A percentile compares a stretch with the other conserved stretches of the same genome.
Evolutionary conservation across 2,113 vertebrate species (phyloP).

Genomic region (Marmota monax): DNA sequence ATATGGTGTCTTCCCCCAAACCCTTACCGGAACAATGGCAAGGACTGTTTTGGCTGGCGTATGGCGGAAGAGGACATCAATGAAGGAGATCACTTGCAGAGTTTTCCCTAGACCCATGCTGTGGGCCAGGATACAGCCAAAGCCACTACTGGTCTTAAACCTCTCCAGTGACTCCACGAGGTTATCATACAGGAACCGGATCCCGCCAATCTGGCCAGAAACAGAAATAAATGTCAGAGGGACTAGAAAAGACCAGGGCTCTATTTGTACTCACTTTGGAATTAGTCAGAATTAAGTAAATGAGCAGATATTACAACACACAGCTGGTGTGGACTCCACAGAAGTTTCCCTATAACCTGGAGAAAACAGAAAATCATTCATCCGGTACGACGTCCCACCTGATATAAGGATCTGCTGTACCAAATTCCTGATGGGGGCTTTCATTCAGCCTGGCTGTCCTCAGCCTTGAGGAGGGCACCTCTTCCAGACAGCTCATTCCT

Average conservation of each 20-base stretch:
- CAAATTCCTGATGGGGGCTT: background rate
- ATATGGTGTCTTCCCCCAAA: background rate
- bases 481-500: background rate
- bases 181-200: slow-evolving; percentile 98
- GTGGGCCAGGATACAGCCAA: slow-evolving; percentile 98
- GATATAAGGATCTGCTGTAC: background rate
- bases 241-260: slow-evolving; percentile 45
- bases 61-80: slow-evolving; percentile 96
- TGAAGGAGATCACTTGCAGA: slow-evolving; percentile 98
- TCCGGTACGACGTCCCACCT: background rate
- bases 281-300: slow-evolving; percentile 12
- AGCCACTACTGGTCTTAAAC: slow-evolving; percentile 97
- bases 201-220: slow-evolving; percentile 94
- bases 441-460: background rate
- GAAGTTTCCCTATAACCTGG: background rate
- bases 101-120: slow-evolving; percentile 99
- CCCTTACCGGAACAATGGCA: slow-evolving; percentile 97
- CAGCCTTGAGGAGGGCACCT: background rate
- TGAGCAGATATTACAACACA: background rate
- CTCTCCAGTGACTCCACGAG: slow-evolving; percentile 97
- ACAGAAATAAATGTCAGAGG: slow-evolving; percentile 62
- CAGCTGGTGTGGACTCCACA: background rate
- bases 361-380: slow-evolving; percentile 28
- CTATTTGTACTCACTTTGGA: background rate
- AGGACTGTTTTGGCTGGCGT: slow-evolving; percentile 98